Base-by-base conservation (phyloP, 1,140 invertebrate species). In the Drosophila obscura region DNA sequence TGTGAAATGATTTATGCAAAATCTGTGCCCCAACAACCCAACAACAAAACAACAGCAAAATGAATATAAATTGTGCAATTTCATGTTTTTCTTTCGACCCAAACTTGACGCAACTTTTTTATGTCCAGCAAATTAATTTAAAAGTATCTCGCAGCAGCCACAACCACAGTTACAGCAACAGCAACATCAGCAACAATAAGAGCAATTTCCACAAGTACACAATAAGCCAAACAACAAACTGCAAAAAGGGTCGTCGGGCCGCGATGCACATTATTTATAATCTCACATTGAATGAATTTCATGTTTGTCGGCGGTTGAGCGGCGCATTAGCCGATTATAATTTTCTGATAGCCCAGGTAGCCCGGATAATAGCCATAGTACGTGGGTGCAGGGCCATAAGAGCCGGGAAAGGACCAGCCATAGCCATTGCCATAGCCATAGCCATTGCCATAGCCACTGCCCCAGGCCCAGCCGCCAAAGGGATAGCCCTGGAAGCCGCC, bases 51-150 rank as follows among this genome's bases (percentile, higher is more conserved):
- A 55, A 59, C 60, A 74, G 43, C 81, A 77, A 87, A 82, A 85
- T 85, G 78, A 85, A 85, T 88, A 85, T 88, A 85, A 85, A 85
- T 85, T 78, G 78, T 85, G 83, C 74, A 82, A 87, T 87, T 85
- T 85, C 82, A 87, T 87, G 74, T 66, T 77, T 56, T 74, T 71
- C 31, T 48, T 65, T 55, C 45, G 28, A 3, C 43, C 16, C 22
- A 44, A 74, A 73, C 71, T 74, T 59, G 57, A 39, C 60, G 55
- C 50, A 71, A 81, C 77, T 82, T 85, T 85, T 87, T 67, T 67
- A 66, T 79, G 83, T 87, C 74, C 79, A 59, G 81, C 74, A 85
- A 85, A 85, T 85, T 85, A 85, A 85, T 85, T 85, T 85, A 82
- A 85, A 87, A 82, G 65, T 77, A 67, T 77, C 72, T 77, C 75